Evolutionary conservation across 2,888 invertebrate species (phyloP), one percentile per base, ranked within the genome.

Genomic region (Cryptus viduatorius): DNA sequence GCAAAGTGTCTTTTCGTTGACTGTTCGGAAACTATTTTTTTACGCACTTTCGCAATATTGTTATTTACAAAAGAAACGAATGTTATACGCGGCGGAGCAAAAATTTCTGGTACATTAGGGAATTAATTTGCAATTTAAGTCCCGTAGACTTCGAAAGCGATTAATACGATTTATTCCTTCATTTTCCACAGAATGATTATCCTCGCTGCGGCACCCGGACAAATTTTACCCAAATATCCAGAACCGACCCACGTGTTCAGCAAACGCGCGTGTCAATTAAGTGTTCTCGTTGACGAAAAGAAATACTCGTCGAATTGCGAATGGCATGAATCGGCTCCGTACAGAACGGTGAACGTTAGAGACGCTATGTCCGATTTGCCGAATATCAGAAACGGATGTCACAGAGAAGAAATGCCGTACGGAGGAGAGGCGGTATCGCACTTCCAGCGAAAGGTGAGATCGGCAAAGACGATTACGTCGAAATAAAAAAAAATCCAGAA

Each of bases 321-420:
- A 50, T 96, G 96, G 96, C 95, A 94, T 14, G 95, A 95, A 53
- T 96, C 96, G 0, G 97, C 97, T 0, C 98, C 98, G 0, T 95
- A 96, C 80, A 95, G 97, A 61, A 97, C 97, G 0, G 96, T 97
- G 87, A 97, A 96, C 0, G 96, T 98, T 0, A 94, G 96, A n/a
- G 98, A 98, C 93, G 96, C 97, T 0, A 96, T 98, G 96, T 96
- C 96, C 48, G 98, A 98, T 93, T 94, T 98, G 75, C 98, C 98
- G 0, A 95, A 95, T 79, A 96, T 98, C 69, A 94, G 94, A 85
- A 97, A 97, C 90, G 97, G 97, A 0, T 96, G 96, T 14, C 96
- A 95, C 84, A 94, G 94, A 84, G 95, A 96, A 48, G 96, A 96
- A 91, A 96, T 97, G 90, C 94, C 95, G 0, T 98, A 98, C 90